phyloP scores from a whole-genome alignment of 2,888 invertebrate genomes.

The Eupithecia pulchellata region DNA sequence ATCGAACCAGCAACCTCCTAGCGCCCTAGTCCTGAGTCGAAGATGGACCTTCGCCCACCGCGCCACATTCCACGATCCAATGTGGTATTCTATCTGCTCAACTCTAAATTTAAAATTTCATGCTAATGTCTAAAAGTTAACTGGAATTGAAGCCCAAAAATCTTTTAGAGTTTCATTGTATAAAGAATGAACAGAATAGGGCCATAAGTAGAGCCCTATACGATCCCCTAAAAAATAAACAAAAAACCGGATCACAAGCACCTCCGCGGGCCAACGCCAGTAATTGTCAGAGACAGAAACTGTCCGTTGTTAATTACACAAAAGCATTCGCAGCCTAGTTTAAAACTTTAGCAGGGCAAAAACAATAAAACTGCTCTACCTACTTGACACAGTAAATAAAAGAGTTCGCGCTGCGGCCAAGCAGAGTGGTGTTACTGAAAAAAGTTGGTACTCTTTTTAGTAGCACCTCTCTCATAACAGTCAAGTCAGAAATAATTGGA shows the following conservation, averaged over 20 bases:
- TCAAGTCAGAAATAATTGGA: neutral
- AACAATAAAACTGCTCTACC: constrained; percentile 18
- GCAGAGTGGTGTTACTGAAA: constrained; percentile 2
- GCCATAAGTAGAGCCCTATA: neutral
- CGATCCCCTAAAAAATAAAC: neutral
- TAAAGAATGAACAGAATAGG: neutral
- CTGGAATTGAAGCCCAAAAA: neutral
- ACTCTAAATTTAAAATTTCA: neutral
- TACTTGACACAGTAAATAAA: constrained; percentile 30
- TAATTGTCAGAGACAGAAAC: constrained; percentile 10
- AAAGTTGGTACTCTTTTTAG: too few species aligned
- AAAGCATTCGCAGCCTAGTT: constrained; percentile 24
- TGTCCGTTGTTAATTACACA: constrained; percentile 17
- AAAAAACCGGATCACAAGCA: neutral
- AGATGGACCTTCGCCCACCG: too few species aligned
- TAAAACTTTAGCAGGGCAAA: constrained; percentile 25
- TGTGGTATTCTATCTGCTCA: neutral
- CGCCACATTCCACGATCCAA: too few species aligned
- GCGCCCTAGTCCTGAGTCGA: too few species aligned
- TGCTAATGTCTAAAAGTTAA: neutral
- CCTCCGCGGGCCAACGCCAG: neutral
- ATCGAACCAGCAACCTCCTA: too few species aligned
- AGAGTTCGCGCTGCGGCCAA: constrained; percentile 7
- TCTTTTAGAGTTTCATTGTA: neutral
- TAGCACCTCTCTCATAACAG: too few species aligned